Percentiles rank a stretch among this genome's conserved stretches.
These are phyloP conservation scores for Aspidiotus rigidus DNA, from an alignment of 2,888 invertebrate species.

Conservation along the genomic window DNA sequence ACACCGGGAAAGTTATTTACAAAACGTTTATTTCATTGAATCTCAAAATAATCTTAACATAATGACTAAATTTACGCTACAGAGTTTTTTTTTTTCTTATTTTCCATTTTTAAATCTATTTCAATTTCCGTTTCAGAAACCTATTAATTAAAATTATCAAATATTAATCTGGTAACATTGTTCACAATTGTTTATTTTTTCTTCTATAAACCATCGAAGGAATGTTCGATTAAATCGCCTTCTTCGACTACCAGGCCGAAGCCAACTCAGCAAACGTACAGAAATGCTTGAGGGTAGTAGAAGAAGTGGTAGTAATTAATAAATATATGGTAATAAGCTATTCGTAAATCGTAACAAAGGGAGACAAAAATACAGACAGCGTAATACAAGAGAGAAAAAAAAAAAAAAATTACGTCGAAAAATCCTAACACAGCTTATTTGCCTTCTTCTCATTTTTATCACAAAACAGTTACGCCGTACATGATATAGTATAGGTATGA, in stretches of 20 bases:
- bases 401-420: slow-evolving; percentile 10
- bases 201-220: slow-evolving; percentile 10
- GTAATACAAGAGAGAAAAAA: not conserved
- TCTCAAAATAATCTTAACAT: not conserved
- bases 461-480: too few relatives aligned
- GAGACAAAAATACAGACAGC: not conserved
- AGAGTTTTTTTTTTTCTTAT: not conserved
- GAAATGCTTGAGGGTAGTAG: too few relatives aligned
- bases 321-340: not conserved
- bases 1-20: too few relatives aligned
- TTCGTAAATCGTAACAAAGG: not conserved
- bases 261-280: too few relatives aligned
- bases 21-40: too few relatives aligned
- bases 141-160: slow-evolving; percentile 9
- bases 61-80: slow-evolving; percentile 31
- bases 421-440: slow-evolving; percentile 9
- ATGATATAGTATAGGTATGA: too few relatives aligned
- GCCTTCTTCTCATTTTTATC: too few relatives aligned
- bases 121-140: too few relatives aligned
- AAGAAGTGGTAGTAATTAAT: too few relatives aligned
- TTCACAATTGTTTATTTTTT: slow-evolving; percentile 2
- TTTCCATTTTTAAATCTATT: too few relatives aligned
- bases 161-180: slow-evolving; percentile 28
- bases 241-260: not conserved
- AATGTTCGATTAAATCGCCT: slow-evolving; percentile 12